Conservation (phyloP, 2,888 invertebrate genomes). For the Sylvicola fuscatus region DNA sequence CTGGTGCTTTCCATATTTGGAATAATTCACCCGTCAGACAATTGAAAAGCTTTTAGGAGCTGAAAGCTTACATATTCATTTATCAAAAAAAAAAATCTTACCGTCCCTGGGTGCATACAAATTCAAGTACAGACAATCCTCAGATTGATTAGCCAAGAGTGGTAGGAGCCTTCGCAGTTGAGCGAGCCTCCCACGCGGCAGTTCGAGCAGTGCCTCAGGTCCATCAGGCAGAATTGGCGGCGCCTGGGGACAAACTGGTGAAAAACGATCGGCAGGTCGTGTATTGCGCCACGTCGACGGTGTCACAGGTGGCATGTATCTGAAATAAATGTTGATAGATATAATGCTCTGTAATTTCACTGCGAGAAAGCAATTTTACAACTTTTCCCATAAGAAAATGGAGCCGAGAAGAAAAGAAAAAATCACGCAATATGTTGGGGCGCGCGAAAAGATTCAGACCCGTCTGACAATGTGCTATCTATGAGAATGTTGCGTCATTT, state of each 20-base stretch:
- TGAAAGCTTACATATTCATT: too few relatives aligned
- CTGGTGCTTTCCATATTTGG: too few relatives aligned
- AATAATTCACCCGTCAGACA: too few relatives aligned
- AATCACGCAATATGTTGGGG: too few relatives aligned
- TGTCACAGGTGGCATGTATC: slow-evolving; percentile 88
- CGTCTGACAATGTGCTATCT: too few relatives aligned
- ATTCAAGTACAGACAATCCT: slow-evolving; percentile 95
- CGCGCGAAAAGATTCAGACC: too few relatives aligned
- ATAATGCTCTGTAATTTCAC: not conserved
- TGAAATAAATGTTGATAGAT: slow-evolving; percentile 13
- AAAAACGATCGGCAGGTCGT: slow-evolving; percentile 58
- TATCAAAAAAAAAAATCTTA: not conserved
- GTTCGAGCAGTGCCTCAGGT: slow-evolving; percentile 35
- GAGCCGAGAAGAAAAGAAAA: not conserved
- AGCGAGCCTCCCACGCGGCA: slow-evolving; percentile 66
- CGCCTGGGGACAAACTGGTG: slow-evolving; percentile 75
- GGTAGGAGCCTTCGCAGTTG: slow-evolving; percentile 70
- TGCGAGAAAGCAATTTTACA: not conserved
- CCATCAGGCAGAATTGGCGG: slow-evolving; percentile 37
- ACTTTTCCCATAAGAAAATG: not conserved
- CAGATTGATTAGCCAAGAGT: slow-evolving; percentile 77
- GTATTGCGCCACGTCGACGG: slow-evolving; percentile 73
- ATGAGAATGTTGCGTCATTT: too few relatives aligned
- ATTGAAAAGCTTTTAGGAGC: too few relatives aligned
- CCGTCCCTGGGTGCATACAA: slow-evolving; percentile 70